Percentiles rank a stretch among this genome's conserved stretches.
These are phyloP conservation scores for Parochlus steinenii DNA, from an alignment of 2,888 invertebrate species.

Conservation along the genomic window DNA sequence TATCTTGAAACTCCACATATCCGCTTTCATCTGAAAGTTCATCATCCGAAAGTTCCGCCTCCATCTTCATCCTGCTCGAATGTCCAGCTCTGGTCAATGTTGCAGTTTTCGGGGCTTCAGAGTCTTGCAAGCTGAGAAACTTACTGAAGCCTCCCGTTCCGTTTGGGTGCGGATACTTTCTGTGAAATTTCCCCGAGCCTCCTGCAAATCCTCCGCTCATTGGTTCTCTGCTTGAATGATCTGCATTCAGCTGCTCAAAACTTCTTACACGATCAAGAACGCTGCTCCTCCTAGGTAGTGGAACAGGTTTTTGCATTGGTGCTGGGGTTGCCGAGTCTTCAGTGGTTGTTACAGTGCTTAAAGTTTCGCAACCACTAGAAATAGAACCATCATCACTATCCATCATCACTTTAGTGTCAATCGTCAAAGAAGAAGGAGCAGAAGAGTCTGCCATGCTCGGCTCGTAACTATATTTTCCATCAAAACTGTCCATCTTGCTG, in stretches of 20 bases:
- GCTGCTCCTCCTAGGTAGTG: conserved; percentile 18
- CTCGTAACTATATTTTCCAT: conserved; percentile 15
- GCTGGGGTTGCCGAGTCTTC: too few species aligned
- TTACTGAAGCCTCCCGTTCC: conserved; percentile 13
- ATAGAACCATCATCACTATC: conserved; percentile 61
- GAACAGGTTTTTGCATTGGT: too few species aligned
- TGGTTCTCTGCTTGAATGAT: conserved; percentile 16
- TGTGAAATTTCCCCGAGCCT: conserved; percentile 18
- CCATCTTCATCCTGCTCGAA: conserved; percentile 27
- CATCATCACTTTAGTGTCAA: conserved; percentile 24
- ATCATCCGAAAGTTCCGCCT: conserved; percentile 44
- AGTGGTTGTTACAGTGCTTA: conserved; percentile 47
- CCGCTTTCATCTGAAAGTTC: conserved; percentile 84
- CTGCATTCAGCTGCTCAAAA: conserved; percentile 21
- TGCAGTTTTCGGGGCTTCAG: neutral
- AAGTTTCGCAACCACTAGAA: conserved; percentile 67
- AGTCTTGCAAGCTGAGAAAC: conserved; percentile 12
- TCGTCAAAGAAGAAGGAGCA: conserved; percentile 17
- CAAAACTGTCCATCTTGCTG: neutral
- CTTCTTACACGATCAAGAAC: conserved; percentile 24
- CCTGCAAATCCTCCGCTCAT: conserved; percentile 21
- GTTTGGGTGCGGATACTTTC: neutral
- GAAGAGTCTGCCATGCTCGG: conserved; percentile 26
- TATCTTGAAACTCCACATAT: conserved; percentile 60
- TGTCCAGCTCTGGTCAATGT: conserved; percentile 15